Evolutionary conservation across 1,140 invertebrate species (phyloP).

Genomic region (Drosophila simulans): DNA sequence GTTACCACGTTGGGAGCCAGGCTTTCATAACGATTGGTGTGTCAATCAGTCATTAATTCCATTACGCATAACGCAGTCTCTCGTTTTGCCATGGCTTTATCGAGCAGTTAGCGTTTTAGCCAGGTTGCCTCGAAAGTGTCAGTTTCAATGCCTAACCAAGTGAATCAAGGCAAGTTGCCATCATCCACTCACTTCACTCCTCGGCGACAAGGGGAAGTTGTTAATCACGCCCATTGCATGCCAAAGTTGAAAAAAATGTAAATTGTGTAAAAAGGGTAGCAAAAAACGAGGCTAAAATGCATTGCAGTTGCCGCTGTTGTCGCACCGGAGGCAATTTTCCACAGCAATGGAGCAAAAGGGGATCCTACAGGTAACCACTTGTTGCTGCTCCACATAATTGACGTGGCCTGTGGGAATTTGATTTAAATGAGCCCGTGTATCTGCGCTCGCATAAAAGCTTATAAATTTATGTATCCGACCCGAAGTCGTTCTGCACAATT

Average conservation of each 20-base stretch:
- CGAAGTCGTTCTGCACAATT: constrained; percentile 56
- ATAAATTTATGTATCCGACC: constrained; percentile 1
- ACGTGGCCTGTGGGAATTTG: constrained; percentile 59
- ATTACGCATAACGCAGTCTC: constrained; percentile 26
- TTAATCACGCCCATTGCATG: constrained; percentile 70
- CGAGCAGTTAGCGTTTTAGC: constrained; percentile 40
- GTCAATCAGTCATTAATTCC: constrained; percentile 36
- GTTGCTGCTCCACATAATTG: constrained; percentile 69
- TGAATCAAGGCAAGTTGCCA: constrained; percentile 27
- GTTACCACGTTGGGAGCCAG: constrained; percentile 8
- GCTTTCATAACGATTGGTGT: constrained; percentile 34
- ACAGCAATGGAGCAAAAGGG: constrained; percentile 36
- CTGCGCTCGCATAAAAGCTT: constrained; percentile 11
- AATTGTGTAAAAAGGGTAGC: constrained; percentile 48
- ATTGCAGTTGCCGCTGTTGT: constrained; percentile 46
- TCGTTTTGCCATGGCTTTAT: constrained; percentile 4
- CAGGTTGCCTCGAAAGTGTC: constrained; percentile 42
- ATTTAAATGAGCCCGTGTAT: constrained; percentile 49
- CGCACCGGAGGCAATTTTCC: constrained; percentile 77
- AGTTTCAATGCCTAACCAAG: constrained; percentile 52
- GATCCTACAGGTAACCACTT: constrained; percentile 45
- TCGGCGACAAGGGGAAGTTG: constrained; percentile 57
- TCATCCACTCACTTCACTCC: constrained; percentile 14
- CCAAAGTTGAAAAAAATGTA: constrained; percentile 57
- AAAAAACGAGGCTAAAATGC: constrained; percentile 57